Conservation (phyloP, 2,797 vertebrate species). For the Zalophus californianus region DNA sequence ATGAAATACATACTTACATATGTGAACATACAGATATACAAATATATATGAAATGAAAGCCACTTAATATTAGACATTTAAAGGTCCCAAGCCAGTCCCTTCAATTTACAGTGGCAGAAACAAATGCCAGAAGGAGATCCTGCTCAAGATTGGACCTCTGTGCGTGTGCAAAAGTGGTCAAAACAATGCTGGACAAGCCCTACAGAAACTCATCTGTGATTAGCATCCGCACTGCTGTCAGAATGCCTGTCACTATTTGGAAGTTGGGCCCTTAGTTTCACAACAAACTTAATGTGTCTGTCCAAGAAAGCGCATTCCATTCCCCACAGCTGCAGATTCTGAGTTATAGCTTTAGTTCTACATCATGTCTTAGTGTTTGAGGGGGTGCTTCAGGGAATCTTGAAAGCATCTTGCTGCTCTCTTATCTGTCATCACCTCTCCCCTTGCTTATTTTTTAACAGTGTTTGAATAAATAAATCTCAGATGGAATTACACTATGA, state of each 20-base stretch:
- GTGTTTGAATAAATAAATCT: conserved; percentile 12
- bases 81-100: background rate
- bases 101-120: conserved; percentile 48
- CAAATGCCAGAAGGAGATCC: background rate
- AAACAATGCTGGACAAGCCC: background rate
- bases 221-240: background rate
- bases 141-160: background rate
- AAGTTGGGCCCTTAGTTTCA: conserved; percentile 38
- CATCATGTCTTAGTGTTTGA: background rate
- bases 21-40: background rate
- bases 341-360: background rate
- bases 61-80: background rate
- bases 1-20: background rate
- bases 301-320: background rate
- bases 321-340: background rate
- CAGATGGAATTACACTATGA: background rate
- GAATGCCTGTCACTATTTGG: background rate
- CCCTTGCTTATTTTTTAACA: background rate
- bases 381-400: background rate
- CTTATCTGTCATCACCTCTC: background rate
- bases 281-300: background rate
- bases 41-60: background rate
- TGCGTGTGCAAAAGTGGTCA: background rate
- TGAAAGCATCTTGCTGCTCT: background rate
- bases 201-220: background rate